Evolutionary conservation across 2,888 invertebrate genomes (phyloP).

Genomic region (Drosophila mercatorum): DNA sequence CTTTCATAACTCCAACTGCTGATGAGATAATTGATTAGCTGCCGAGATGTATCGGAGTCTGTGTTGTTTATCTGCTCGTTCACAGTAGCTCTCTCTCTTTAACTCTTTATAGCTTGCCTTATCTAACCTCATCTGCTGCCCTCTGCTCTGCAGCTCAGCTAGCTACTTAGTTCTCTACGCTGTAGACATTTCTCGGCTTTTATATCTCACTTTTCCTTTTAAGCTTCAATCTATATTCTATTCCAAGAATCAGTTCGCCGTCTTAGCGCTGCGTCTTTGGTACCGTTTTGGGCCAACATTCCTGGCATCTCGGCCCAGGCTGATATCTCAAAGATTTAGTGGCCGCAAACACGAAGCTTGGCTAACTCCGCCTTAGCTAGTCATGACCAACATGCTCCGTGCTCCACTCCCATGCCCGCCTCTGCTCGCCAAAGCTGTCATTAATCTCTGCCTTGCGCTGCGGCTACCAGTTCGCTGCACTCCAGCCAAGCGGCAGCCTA

Average conservation of each 20-base stretch:
- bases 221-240: neutral
- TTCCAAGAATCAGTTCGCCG: neutral
- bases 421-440: conserved; percentile 30
- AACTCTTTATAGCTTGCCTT: too few relatives aligned
- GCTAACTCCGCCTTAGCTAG: conserved; percentile 46
- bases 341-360: conserved; percentile 63
- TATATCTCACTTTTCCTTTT: conserved; percentile 19
- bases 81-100: neutral
- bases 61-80: too few relatives aligned
- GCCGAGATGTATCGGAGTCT: too few relatives aligned
- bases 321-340: conserved; percentile 63
- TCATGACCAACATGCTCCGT: conserved; percentile 15
- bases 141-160: too few relatives aligned
- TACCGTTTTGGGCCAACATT: neutral
- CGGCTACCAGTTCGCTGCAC: conserved; percentile 76
- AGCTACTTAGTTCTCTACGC: neutral
- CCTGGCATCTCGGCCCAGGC: conserved; percentile 11
- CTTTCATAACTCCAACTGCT: neutral
- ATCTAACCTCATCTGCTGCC: too few relatives aligned
- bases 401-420: neutral
- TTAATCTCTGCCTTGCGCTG: conserved; percentile 65
- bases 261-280: neutral
- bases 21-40: neutral
- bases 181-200: neutral
- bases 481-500: conserved; percentile 54